phyloP scores from a whole-genome alignment of 2,888 invertebrate genomes.

The Nemotelus pantherinus region DNA sequence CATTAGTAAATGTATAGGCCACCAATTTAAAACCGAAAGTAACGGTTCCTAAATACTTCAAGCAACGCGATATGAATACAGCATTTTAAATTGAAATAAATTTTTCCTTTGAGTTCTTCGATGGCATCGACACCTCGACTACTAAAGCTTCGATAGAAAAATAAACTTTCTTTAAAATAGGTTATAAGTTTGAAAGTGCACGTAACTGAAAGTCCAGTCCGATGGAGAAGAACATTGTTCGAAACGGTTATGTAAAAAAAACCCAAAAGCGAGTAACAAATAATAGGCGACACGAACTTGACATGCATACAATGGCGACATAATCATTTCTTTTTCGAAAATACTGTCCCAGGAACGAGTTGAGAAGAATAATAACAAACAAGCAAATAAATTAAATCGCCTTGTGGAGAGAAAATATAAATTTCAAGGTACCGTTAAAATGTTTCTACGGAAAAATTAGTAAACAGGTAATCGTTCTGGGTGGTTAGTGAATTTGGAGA shows the following conservation, averaged over 20 bases:
- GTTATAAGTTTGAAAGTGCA: conserved; percentile 42
- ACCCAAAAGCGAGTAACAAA: not conserved
- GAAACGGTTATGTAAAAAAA: conserved; percentile 33
- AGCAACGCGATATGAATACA: conserved; percentile 2
- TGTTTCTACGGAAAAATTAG: conserved; percentile 32
- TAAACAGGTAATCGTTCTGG: not conserved
- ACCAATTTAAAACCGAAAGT: conserved; percentile 29
- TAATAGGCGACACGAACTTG: conserved; percentile 36
- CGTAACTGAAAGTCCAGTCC: conserved; percentile 37
- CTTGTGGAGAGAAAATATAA: conserved; percentile 12
- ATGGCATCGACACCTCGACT: not conserved
- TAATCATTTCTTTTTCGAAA: not conserved
- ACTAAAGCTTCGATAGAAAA: not conserved
- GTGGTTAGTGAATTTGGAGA: not conserved
- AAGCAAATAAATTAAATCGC: conserved; percentile 6
- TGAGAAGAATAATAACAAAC: not conserved
- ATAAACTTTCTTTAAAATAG: conserved; percentile 39
- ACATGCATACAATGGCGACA: conserved; percentile 38
- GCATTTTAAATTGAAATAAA: conserved; percentile 14
- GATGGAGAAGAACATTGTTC: not conserved
- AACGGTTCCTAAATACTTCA: conserved; percentile 35
- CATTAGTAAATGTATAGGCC: no score
- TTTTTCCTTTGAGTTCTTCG: conserved; percentile 13
- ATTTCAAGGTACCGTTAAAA: conserved; percentile 28
- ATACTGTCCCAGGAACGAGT: not conserved